Conservation (phyloP, 1,140 invertebrate species). For the Carcinoscorpius rotundicauda region DNA sequence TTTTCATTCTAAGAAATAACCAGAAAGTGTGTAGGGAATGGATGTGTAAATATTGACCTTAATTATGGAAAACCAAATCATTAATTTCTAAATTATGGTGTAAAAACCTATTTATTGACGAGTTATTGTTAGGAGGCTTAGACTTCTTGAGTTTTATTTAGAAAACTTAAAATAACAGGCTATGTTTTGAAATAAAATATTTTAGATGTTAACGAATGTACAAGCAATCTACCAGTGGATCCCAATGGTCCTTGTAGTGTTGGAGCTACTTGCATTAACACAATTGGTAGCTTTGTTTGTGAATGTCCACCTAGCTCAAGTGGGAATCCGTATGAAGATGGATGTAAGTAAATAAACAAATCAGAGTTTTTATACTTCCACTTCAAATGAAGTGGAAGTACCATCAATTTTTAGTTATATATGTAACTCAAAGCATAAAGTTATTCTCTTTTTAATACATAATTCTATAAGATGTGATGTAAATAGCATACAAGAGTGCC, state of each 20-base stretch:
- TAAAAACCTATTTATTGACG: constrained; percentile 34
- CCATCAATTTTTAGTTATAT: too few species aligned
- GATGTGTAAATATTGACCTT: neutral
- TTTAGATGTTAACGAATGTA: constrained; percentile 66
- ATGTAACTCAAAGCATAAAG: too few species aligned
- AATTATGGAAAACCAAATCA: neutral
- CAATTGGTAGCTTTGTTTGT: constrained; percentile 56
- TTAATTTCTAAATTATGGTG: neutral
- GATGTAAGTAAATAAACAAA: neutral
- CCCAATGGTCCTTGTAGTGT: constrained; percentile 54
- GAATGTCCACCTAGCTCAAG: constrained; percentile 62
- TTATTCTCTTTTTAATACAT: too few species aligned
- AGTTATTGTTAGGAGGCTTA: too few species aligned
- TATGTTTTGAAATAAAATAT: constrained; percentile 36
- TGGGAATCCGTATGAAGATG: constrained; percentile 65
- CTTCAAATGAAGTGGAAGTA: too few species aligned
- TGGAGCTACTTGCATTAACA: constrained; percentile 70
- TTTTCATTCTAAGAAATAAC: too few species aligned
- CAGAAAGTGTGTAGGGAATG: too few species aligned
- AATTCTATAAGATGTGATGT: too few species aligned
- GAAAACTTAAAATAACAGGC: too few species aligned
- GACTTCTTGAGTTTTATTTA: too few species aligned
- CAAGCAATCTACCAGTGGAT: constrained; percentile 31
- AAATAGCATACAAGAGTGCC: too few species aligned
- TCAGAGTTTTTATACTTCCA: too few species aligned